Base-by-base conservation (phyloP, 2,113 vertebrate genomes). In the Ceuthmochares aereus region DNA sequence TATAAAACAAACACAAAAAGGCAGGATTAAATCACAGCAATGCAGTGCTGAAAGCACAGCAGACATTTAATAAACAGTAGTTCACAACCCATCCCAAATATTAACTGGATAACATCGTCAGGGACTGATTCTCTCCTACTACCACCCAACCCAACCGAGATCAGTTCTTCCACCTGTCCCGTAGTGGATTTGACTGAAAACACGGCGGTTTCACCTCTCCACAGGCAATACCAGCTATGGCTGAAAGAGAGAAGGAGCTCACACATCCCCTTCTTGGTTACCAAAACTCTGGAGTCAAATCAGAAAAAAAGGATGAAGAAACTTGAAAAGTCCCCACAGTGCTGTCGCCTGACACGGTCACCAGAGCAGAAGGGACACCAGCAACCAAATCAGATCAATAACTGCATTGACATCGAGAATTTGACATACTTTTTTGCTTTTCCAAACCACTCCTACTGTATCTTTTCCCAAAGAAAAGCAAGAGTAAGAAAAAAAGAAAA, bases 321-420 rank as follows among this genome's bases (percentile, higher is more conserved):
- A n/a, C 43, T 40, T 63, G 20, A 52, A 52, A 62, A 93, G 32
- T 12, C 72, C 30, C 25, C 2, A 9, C 20, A 30, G 14, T 11
- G 15, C 34, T 95, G 72, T 51, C 62, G 23, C 21, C 52, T 27
- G 29, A 7, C 10, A 19, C 40, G 30, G 63, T 60, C 59, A 52
- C 26, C 66, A 26, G 18, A 37, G 58, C 0, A 1, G 51, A 27
- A 49, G 76, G 27, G 37, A 29, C 4, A 58, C 18, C 17, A 34
- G 22, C 34, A 75, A 40, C 22, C 51, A 20, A 32, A 76, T 45
- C 30, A 26, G 43, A 0, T 29, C 23, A 63, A 82, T n/a, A 29
- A 63, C 23, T 5, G 0, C 0, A 64, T 20, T 16, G 42, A 73
- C 0, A 0, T 3, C 1, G 4, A 34, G 29, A 75, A 17, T 36